Evolutionary conservation across 1,140 invertebrate genomes (phyloP).

Genomic region (Cheumatopsyche charites): DNA sequence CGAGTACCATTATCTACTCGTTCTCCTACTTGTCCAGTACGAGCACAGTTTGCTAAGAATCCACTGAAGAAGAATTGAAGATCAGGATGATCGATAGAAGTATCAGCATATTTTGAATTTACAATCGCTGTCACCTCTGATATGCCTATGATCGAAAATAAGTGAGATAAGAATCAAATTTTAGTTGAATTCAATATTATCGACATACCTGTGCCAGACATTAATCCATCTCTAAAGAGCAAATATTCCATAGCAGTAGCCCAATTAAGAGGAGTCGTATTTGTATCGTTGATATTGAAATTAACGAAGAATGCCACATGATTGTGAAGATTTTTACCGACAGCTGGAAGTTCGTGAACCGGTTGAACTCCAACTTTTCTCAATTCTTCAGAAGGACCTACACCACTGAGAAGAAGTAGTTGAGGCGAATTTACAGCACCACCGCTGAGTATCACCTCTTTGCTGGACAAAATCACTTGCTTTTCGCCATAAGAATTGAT

Average conservation of each 20-base stretch:
- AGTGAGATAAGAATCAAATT: not conserved
- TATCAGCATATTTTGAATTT: slow-evolving; percentile 79
- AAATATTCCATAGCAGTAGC: slow-evolving; percentile 87
- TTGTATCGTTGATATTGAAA: slow-evolving; percentile 83
- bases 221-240: slow-evolving; percentile 80
- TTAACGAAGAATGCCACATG: slow-evolving; percentile 80
- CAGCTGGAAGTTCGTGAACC: slow-evolving; percentile 78
- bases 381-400: slow-evolving; percentile 79
- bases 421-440: slow-evolving; percentile 83
- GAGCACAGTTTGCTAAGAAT: slow-evolving; percentile 80
- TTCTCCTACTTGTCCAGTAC: slow-evolving; percentile 84
- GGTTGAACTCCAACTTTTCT: slow-evolving; percentile 65
- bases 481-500: slow-evolving; percentile 66
- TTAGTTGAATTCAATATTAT: not conserved
- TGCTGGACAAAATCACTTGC: slow-evolving; percentile 64
- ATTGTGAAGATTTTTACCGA: slow-evolving; percentile 88
- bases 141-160: slow-evolving; percentile 62
- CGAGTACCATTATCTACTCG: slow-evolving; percentile 68
- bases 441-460: slow-evolving; percentile 71
- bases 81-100: slow-evolving; percentile 78
- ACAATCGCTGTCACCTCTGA: slow-evolving; percentile 84
- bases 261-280: slow-evolving; percentile 82
- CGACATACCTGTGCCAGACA: slow-evolving; percentile 78
- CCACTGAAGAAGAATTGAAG: slow-evolving; percentile 86
- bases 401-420: slow-evolving; percentile 81